Base-by-base conservation (phyloP, 2,888 invertebrate species). In the Seira sanloemensis region DNA sequence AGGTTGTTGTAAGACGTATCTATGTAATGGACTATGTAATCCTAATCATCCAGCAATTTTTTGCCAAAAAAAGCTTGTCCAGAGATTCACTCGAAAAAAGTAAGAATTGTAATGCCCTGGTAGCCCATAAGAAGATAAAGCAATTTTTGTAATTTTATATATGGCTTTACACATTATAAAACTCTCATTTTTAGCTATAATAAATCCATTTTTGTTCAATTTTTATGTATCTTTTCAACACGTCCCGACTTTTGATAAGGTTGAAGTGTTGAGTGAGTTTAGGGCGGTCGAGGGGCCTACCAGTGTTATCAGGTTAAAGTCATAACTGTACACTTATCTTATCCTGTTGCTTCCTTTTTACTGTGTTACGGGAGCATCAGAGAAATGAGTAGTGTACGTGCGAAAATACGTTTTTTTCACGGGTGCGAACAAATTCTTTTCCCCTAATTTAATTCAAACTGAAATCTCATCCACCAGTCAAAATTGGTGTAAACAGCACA, bases 281-380 rank as follows among this genome's bases (percentile, higher is more conserved):
- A n/a, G n/a, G n/a, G 37, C 12, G 37, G 12, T 37, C 12, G 5
- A 37, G 12, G 12, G 37, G 7, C 5, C 37, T 9, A 5, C 5
- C 5, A 5, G 5, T 37, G 37, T 37, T 37, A 37, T 37, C 37
- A 37, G 37, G 37, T 37, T 37, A 37, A 25, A 78, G 27, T 78
- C 25, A 16, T 68, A 80, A 74, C 80, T 74, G 80, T 80, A 72
- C 23, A 50, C 78, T 73, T 68, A 80, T 74, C 80, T 74, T 27
- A 74, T 74, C 67, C 73, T 80, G 80, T 80, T 80, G 27, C 66
- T 80, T 73, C 50, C 27, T 37, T 72, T 23, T 68, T 21, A 54
- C n/a, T 66, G 62, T 80, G 79, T 80, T 80, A 74, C 74, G 74
- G 79, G 79, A 37, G 78, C 62, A 21, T 21, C 54, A 37, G 37